Percentiles rank a stretch among this genome's conserved stretches.
Conservation (phyloP, 64 coral and sea anemone species). For the Stylophora pistillata region DNA sequence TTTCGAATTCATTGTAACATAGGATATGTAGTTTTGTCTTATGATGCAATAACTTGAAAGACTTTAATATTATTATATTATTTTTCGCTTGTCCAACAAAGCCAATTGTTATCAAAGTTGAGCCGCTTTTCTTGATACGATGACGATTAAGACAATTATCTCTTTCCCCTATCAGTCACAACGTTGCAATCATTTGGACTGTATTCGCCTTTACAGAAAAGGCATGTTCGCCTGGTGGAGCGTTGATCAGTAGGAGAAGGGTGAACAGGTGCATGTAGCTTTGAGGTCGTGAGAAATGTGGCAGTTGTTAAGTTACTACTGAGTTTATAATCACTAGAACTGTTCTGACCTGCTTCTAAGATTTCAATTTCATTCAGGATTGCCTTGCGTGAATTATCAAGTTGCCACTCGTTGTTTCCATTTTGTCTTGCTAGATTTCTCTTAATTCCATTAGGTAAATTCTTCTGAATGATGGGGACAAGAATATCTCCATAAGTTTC, state of each 20-base stretch:
- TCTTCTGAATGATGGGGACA: slow-evolving; percentile 50
- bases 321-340: slow-evolving; percentile 11
- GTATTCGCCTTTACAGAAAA: slow-evolving; percentile 33
- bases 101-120: no score
- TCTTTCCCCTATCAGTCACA: slow-evolving; percentile 22
- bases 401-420: slow-evolving; percentile 23
- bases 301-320: background rate
- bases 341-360: slow-evolving; percentile 32
- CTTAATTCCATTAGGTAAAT: slow-evolving; percentile 50
- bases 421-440: slow-evolving; percentile 51
- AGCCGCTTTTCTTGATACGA: no score
- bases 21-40: no score
- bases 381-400: slow-evolving; percentile 22
- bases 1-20: no score
- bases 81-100: no score
- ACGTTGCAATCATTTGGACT: slow-evolving; percentile 14
- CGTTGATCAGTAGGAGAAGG: background rate
- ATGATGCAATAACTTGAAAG: no score
- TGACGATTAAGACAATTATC: slow-evolving; percentile 43
- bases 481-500: slow-evolving; percentile 59
- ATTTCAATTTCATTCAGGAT: slow-evolving; percentile 22
- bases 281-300: slow-evolving; percentile 13
- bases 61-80: no score
- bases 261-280: background rate
- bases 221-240: slow-evolving; percentile 22